Evolutionary conservation across 1,140 invertebrate genomes (phyloP).

Genomic region (Drosophila sproati): DNA sequence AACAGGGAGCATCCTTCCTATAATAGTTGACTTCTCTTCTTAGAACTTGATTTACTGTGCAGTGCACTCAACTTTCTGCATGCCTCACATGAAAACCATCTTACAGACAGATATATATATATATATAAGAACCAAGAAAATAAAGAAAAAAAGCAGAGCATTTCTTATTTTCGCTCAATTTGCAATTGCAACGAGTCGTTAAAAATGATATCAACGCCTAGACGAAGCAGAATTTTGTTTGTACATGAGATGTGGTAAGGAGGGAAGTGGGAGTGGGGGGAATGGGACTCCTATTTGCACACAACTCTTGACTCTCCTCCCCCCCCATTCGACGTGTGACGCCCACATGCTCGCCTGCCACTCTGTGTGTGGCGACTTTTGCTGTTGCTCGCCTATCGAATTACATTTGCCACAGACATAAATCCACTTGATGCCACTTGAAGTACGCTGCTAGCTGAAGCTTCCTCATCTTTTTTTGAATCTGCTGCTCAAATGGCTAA

Average conservation of each 20-base stretch:
- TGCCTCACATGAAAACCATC: constrained; percentile 1
- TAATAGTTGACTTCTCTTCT: neutral
- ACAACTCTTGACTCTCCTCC: constrained; percentile 10
- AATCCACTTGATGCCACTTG: constrained; percentile 30
- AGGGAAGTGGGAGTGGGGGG: neutral
- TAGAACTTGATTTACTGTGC: constrained; percentile 21
- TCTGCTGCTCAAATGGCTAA: constrained; percentile 24
- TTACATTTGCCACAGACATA: constrained; percentile 22
- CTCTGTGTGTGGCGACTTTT: constrained; percentile 39
- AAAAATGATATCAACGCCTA: constrained; percentile 63
- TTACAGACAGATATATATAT: neutral
- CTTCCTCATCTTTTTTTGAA: neutral
- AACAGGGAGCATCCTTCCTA: no score
- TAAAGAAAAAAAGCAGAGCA: constrained; percentile 13
- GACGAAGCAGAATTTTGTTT: constrained; percentile 29
- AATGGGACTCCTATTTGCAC: neutral
- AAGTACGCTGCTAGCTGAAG: neutral
- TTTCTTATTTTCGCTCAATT: constrained; percentile 60
- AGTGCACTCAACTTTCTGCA: constrained; percentile 12
- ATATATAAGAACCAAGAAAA: neutral
- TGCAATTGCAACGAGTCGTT: constrained; percentile 59
- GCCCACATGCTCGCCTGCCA: constrained; percentile 15
- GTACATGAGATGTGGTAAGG: neutral
- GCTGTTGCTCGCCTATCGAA: constrained; percentile 22
- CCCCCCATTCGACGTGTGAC: constrained; percentile 2